Evolutionary conservation across 2,113 vertebrate species (phyloP).

Genomic region (Myrmecophaga tridactyla): DNA sequence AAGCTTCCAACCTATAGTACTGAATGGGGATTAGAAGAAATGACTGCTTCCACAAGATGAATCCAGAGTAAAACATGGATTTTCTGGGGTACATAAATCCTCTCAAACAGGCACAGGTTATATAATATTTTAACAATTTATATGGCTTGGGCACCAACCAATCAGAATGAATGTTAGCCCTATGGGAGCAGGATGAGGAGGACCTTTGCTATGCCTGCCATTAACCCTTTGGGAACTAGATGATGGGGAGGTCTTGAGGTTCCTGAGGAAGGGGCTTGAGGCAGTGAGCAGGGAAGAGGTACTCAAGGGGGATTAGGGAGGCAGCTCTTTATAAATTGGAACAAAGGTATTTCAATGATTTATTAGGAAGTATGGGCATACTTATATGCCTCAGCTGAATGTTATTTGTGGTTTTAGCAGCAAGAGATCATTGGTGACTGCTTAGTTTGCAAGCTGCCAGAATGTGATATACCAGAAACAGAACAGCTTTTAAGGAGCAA

Average conservation of each 20-base stretch:
- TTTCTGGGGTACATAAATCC: too few species aligned
- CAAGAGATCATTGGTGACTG: neutral
- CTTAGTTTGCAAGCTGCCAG: too few species aligned
- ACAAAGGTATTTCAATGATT: neutral
- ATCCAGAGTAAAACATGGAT: too few species aligned
- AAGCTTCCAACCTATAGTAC: too few species aligned
- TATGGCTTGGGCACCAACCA: neutral
- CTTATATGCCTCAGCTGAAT: neutral
- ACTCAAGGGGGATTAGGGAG: neutral
- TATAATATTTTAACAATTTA: neutral
- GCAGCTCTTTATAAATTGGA: neutral
- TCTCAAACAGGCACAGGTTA: too few species aligned
- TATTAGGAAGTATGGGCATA: neutral
- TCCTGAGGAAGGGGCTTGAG: neutral
- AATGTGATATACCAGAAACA: too few species aligned
- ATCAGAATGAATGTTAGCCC: neutral
- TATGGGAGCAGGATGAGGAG: neutral
- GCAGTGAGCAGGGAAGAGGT: neutral
- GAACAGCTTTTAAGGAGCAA: too few species aligned
- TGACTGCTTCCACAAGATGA: too few species aligned
- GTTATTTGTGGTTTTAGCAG: neutral
- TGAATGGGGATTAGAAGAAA: too few species aligned
- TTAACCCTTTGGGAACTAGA: neutral
- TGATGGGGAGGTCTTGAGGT: neutral
- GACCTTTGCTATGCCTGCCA: neutral